A percentile compares a stretch with the other conserved stretches of the same genome.
These are phyloP conservation scores for Hecatera dysodea DNA, from an alignment of 2,888 invertebrate species.

Conservation along the genomic window DNA sequence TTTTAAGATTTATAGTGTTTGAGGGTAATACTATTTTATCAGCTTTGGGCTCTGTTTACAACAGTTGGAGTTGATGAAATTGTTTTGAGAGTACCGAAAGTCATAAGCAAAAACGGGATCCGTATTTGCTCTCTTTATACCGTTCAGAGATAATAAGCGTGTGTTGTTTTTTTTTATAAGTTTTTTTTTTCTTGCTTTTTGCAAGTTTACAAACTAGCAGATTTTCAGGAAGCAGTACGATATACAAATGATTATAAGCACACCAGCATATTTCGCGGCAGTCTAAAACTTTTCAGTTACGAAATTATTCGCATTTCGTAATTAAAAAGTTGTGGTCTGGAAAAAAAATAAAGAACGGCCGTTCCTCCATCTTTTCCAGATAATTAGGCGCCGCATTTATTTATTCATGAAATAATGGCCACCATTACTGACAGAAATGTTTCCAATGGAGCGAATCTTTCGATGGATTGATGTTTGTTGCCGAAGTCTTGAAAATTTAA, in stretches of 20 bases:
- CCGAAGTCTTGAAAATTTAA: constrained; percentile 68
- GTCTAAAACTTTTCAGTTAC: constrained; percentile 62
- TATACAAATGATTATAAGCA: constrained; percentile 43
- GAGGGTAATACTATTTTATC: no score
- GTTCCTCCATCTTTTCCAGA: constrained; percentile 52
- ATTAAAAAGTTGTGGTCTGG: constrained; percentile 39
- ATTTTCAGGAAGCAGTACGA: constrained; percentile 7
- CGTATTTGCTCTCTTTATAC: no score
- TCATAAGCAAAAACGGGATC: no score
- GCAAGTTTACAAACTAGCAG: constrained; percentile 16
- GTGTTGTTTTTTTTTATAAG: no score
- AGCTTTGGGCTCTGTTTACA: no score
- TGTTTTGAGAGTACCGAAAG: no score
- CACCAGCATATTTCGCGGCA: constrained; percentile 38
- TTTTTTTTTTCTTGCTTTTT: no score
- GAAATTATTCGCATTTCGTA: constrained; percentile 45
- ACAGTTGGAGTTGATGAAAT: no score
- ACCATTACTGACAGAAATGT: constrained; percentile 60
- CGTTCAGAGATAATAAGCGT: no score
- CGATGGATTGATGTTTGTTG: constrained; percentile 68
- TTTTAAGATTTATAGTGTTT: no score
- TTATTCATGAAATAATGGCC: constrained; percentile 65
- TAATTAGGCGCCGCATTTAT: constrained; percentile 63
- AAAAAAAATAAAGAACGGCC: constrained; percentile 59
- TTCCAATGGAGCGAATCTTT: constrained; percentile 54